Conservation (phyloP, 1,140 invertebrate species). For the Drosophila asahinai region DNA sequence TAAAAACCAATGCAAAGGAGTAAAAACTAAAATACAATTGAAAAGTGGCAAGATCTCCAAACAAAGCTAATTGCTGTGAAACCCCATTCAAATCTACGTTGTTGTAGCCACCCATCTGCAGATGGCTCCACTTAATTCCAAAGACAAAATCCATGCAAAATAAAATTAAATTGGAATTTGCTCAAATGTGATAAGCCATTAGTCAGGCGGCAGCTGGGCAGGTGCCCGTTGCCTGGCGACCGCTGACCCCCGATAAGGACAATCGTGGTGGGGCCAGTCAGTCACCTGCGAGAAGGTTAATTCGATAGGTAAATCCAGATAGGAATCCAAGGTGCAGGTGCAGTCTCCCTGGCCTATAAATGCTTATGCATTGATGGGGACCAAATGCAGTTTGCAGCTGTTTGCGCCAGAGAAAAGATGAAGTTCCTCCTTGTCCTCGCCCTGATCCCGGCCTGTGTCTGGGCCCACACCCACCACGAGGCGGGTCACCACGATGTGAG, state of each 20-base stretch:
- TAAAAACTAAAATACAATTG: no score
- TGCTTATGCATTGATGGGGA: constrained; percentile 22
- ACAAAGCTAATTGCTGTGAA: neutral
- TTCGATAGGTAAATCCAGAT: neutral
- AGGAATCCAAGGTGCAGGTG: no score
- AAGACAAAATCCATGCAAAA: neutral
- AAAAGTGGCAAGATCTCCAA: neutral
- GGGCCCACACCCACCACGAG: constrained; percentile 41
- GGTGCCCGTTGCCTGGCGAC: constrained; percentile 17
- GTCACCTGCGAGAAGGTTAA: constrained; percentile 41
- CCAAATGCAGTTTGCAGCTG: constrained; percentile 60
- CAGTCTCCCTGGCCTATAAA: constrained; percentile 52
- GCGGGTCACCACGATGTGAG: constrained; percentile 26
- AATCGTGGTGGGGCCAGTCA: constrained; percentile 43
- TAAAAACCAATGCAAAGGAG: no score
- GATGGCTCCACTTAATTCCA: neutral
- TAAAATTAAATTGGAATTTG: constrained; percentile 9
- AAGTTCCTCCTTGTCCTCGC: constrained; percentile 48
- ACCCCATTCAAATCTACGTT: neutral
- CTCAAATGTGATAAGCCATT: constrained; percentile 28
- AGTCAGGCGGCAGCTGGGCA: constrained; percentile 18
- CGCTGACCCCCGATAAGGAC: constrained; percentile 51
- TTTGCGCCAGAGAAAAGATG: constrained; percentile 38
- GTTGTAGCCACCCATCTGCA: neutral
- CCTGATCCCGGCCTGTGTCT: constrained; percentile 35